These are phyloP conservation scores for Ceyx melanurus DNA, from an alignment of 2,113 vertebrate genomes.

Conservation along the genomic window DNA sequence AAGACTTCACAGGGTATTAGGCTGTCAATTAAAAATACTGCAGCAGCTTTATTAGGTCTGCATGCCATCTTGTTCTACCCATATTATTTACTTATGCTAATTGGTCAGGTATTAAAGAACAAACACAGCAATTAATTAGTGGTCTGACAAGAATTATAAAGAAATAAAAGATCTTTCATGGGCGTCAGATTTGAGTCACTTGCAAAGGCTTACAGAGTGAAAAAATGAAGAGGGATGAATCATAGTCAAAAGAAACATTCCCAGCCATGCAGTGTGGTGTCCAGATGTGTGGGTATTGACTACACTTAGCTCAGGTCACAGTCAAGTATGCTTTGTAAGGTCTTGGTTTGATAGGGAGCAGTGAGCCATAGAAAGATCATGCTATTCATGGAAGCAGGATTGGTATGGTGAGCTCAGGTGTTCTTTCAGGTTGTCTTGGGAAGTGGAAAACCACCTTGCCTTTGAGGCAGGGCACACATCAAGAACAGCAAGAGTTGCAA, in stretches of 20 bases:
- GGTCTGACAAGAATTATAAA: conserved; percentile 39
- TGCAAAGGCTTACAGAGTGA: conserved; percentile 23
- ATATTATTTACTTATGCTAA: conserved; percentile 45
- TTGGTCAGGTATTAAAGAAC: conserved; percentile 52
- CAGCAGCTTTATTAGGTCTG: conserved; percentile 1
- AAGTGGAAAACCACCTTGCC: not conserved
- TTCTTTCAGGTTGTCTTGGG: not conserved
- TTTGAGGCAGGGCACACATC: not conserved
- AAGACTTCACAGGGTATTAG: not conserved
- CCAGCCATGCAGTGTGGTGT: not conserved
- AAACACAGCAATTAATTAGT: conserved; percentile 56
- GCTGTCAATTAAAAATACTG: conserved; percentile 2
- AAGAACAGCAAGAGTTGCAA: not conserved
- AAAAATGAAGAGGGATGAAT: conserved; percentile 25
- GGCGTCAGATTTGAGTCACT: conserved; percentile 36
- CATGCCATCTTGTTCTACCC: not conserved
- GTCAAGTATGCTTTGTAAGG: not conserved
- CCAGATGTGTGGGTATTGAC: conserved; percentile 4
- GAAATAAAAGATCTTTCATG: conserved; percentile 34
- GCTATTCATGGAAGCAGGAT: not conserved
- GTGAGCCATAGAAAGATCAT: not conserved
- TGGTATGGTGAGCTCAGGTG: not conserved
- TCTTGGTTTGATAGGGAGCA: not conserved
- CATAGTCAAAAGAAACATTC: conserved; percentile 22
- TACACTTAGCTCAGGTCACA: not conserved